A percentile compares a stretch with the other conserved stretches of the same genome.
Evolutionary conservation across 2,888 invertebrate genomes (phyloP).

Genomic region (Hemicrepidius hirtus): DNA sequence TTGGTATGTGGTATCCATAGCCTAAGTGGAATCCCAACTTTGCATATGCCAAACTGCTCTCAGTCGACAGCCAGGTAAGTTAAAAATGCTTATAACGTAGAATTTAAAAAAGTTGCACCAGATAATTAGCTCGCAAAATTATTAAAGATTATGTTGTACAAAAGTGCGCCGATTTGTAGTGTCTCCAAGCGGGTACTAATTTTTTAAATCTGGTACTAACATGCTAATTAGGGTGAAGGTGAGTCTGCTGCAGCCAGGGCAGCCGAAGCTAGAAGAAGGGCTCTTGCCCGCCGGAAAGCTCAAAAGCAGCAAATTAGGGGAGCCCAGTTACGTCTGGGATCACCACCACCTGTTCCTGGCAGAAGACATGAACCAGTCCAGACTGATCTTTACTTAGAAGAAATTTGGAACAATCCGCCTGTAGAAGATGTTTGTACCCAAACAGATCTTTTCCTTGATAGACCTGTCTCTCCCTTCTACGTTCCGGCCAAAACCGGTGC

Average conservation of each 20-base stretch:
- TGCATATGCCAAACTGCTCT: conserved; percentile 75
- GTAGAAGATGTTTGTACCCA: conserved; percentile 84
- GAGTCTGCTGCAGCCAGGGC: conserved; percentile 75
- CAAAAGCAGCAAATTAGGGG: conserved; percentile 75
- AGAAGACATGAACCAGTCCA: conserved; percentile 91
- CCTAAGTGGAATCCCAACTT: conserved; percentile 76
- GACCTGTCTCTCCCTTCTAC: conserved; percentile 86
- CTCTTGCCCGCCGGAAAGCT: conserved; percentile 82
- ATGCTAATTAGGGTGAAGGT: conserved; percentile 70
- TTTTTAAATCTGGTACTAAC: background rate
- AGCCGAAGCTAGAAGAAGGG: conserved; percentile 82
- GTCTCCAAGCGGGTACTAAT: background rate
- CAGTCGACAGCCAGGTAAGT: conserved; percentile 62
- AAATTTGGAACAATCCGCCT: conserved; percentile 84
- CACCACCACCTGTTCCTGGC: conserved; percentile 88
- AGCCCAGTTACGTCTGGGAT: conserved; percentile 75
- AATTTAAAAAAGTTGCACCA: background rate
- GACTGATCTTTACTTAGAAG: conserved; percentile 92
- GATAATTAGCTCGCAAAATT: background rate
- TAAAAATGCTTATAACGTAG: background rate
- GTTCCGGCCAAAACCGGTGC: conserved; percentile 87
- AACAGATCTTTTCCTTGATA: conserved; percentile 90
- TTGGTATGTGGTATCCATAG: conserved; percentile 53
- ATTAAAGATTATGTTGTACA: conserved; percentile 1
- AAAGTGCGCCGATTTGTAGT: conserved; percentile 53